phyloP scores from a whole-genome alignment of 2,888 invertebrate species.

The Tiliacea citrago region DNA sequence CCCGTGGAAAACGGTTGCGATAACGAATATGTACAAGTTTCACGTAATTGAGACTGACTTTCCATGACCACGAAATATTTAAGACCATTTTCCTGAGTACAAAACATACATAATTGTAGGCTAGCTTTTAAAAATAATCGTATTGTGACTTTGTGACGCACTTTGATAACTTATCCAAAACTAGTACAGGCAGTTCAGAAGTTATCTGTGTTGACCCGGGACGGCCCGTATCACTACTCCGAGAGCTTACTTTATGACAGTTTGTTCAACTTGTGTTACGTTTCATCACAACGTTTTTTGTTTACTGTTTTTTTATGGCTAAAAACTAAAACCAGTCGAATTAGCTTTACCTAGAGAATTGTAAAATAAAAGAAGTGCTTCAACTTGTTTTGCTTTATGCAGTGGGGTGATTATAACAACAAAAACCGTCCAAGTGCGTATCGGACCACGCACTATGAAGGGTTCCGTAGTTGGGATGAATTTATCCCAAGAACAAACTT shows the following conservation, averaged over 20 bases:
- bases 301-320: conserved; percentile 74
- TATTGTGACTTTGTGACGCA: conserved; percentile 87
- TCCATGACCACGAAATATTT: conserved; percentile 65
- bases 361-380: background rate
- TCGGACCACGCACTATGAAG: too few species aligned
- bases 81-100: conserved; percentile 1
- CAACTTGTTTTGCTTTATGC: background rate
- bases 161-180: conserved; percentile 87
- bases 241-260: conserved; percentile 79
- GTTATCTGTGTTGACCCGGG: conserved; percentile 84
- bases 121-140: conserved; percentile 72
- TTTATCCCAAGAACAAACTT: too few species aligned
- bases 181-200: conserved; percentile 83
- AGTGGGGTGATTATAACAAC: background rate
- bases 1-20: conserved; percentile 80
- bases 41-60: conserved; percentile 71
- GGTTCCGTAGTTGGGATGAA: too few species aligned
- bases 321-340: background rate
- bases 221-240: conserved; percentile 78
- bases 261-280: conserved; percentile 85
- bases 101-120: conserved; percentile 45
- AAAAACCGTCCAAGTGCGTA: too few species aligned
- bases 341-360: background rate
- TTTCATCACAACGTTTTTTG: conserved; percentile 79
- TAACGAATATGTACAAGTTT: conserved; percentile 73